Evolutionary conservation across 2,113 vertebrate species (phyloP).

Genomic region (Heterocephalus glaber): DNA sequence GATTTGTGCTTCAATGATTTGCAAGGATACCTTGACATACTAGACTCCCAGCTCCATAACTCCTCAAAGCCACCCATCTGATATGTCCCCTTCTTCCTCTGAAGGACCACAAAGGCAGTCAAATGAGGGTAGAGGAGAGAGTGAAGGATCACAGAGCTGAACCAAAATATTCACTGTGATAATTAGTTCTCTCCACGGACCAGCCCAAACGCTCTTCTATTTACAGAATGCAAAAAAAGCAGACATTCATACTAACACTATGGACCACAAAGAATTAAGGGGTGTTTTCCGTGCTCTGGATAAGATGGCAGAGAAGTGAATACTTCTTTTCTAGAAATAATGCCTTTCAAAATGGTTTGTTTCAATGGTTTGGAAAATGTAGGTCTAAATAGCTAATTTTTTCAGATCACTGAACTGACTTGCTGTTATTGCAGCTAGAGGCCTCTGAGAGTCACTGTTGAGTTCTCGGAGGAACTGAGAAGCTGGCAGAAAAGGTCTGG

Average conservation of each 20-base stretch:
- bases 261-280: constrained; percentile 34
- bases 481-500: not conserved
- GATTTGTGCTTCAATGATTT: not conserved
- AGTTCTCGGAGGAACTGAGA: constrained; percentile 43
- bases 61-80: constrained; percentile 1
- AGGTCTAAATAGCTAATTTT: constrained; percentile 24
- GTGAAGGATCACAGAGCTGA: not conserved
- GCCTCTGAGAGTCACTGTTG: constrained; percentile 60
- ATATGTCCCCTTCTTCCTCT: not conserved
- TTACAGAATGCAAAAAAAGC: constrained; percentile 6
- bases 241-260: constrained; percentile 9
- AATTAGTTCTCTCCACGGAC: not conserved
- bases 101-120: not conserved
- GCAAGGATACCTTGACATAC: not conserved
- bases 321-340: constrained; percentile 46
- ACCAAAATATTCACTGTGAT: constrained; percentile 8
- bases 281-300: constrained; percentile 1
- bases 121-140: not conserved
- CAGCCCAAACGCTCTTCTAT: not conserved
- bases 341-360: constrained; percentile 23
- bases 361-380: constrained; percentile 61
- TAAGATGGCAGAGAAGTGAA: constrained; percentile 20
- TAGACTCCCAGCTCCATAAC: not conserved
- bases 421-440: constrained; percentile 26
- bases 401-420: constrained; percentile 32